A percentile compares a stretch with the other conserved stretches of the same genome.
Conservation (phyloP, 1,140 invertebrate genomes). For the Euwallacea fornicatus region DNA sequence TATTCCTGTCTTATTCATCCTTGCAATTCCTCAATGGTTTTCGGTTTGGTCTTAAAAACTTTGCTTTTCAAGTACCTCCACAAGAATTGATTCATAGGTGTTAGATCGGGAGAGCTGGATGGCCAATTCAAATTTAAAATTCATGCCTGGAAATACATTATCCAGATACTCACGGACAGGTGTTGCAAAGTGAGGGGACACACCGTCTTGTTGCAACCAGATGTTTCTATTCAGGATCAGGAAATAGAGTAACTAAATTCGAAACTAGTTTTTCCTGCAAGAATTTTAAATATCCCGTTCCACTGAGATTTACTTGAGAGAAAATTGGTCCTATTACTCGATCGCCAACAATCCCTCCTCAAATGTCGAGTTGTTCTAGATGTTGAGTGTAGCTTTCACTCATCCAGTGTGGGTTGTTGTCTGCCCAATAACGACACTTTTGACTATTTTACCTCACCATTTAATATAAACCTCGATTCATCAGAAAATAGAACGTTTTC, state of each 20-base stretch:
- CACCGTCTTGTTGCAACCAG: no score
- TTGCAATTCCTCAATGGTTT: background rate
- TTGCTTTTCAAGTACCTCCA: no score
- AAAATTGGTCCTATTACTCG: constrained; percentile 25
- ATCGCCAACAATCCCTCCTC: constrained; percentile 24
- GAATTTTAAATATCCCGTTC: no score
- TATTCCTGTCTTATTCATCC: background rate
- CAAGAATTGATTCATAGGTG: background rate
- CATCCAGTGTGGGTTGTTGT: constrained; percentile 35
- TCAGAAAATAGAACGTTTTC: constrained; percentile 30
- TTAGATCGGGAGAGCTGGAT: background rate
- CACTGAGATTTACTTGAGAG: constrained; percentile 8
- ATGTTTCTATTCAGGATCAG: background rate
- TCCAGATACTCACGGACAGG: no score
- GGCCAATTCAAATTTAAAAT: constrained; percentile 3
- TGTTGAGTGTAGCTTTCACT: constrained; percentile 29
- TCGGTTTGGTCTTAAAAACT: background rate
- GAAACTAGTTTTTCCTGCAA: no score
- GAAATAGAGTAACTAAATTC: constrained; percentile 5
- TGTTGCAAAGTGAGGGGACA: no score
- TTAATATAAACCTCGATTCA: constrained; percentile 29
- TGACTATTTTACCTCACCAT: background rate
- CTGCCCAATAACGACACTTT: constrained; percentile 31
- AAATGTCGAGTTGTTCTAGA: constrained; percentile 31
- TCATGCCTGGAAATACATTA: background rate